Conservation (phyloP, 92 coral and sea anemone species). For the Phenganax marumi region DNA sequence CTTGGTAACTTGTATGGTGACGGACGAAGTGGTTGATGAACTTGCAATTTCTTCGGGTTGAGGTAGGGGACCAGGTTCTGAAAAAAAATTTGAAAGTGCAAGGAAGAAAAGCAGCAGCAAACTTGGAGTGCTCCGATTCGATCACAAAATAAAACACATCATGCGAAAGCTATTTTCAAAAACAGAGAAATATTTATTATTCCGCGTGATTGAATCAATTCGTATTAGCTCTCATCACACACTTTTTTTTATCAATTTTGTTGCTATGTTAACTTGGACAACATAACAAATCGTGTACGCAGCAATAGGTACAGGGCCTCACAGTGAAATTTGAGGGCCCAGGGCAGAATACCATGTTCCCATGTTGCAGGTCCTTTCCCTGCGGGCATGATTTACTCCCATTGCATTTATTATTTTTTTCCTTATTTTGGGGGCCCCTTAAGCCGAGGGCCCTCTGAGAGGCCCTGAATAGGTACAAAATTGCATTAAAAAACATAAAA, state of each 20-base stretch:
- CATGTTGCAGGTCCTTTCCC: no score
- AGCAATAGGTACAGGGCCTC: background rate
- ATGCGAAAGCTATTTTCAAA: background rate
- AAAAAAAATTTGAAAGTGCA: slow-evolving; percentile 7
- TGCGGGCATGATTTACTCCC: no score
- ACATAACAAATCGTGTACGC: no score
- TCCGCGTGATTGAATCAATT: no score
- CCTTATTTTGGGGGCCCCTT: no score
- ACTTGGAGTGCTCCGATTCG: background rate
- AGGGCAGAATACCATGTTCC: no score
- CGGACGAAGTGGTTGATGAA: slow-evolving; percentile 50
- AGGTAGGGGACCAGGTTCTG: slow-evolving; percentile 69
- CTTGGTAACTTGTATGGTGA: slow-evolving; percentile 56
- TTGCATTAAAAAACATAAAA: background rate
- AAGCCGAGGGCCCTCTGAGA: no score
- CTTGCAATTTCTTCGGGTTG: slow-evolving; percentile 30
- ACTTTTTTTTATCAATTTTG: no score
- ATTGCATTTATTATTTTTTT: no score
- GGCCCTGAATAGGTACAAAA: background rate
- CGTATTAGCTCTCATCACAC: no score
- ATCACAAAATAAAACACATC: background rate
- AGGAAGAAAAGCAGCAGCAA: background rate
- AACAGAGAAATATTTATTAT: background rate
- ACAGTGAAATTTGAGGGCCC: no score
- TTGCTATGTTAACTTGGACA: no score